A percentile compares a stretch with the other conserved stretches of the same genome.
phyloP scores from a whole-genome alignment of 2,888 invertebrate species.

The Pandemis heparana region DNA sequence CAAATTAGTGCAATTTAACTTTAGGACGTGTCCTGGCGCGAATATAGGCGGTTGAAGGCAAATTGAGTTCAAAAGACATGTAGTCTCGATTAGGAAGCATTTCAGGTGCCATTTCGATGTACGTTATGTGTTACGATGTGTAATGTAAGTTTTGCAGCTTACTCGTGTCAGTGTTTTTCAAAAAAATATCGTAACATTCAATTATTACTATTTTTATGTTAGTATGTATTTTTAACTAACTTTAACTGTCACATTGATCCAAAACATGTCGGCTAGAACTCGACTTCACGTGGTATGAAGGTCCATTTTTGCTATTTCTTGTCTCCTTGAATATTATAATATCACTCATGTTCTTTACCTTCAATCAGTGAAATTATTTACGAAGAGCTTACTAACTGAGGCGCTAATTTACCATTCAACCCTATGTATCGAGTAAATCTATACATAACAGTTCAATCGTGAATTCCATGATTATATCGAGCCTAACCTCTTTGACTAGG shows the following conservation, averaged over 20 bases:
- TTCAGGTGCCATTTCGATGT: conserved; percentile 14
- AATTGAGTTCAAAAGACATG: conserved; percentile 32
- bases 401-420: conserved; percentile 23
- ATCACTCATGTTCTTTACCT: background rate
- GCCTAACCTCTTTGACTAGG: conserved; percentile 47
- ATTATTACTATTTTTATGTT: too few species aligned
- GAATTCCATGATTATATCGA: conserved; percentile 47
- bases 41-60: conserved; percentile 14
- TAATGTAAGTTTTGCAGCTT: background rate
- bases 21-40: conserved; percentile 67
- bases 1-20: conserved; percentile 82
- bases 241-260: too few species aligned
- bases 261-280: too few species aligned
- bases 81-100: conserved; percentile 21
- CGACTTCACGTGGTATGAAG: too few species aligned
- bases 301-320: too few species aligned
- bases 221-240: too few species aligned
- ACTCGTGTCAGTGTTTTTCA: too few species aligned
- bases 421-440: background rate
- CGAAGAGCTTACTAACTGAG: conserved; percentile 5
- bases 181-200: too few species aligned
- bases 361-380: background rate
- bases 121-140: background rate
- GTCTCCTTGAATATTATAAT: too few species aligned
- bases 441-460: conserved; percentile 5